Evolutionary conservation across 2,888 invertebrate genomes (phyloP).

Genomic region (Tyria jacobaeae): DNA sequence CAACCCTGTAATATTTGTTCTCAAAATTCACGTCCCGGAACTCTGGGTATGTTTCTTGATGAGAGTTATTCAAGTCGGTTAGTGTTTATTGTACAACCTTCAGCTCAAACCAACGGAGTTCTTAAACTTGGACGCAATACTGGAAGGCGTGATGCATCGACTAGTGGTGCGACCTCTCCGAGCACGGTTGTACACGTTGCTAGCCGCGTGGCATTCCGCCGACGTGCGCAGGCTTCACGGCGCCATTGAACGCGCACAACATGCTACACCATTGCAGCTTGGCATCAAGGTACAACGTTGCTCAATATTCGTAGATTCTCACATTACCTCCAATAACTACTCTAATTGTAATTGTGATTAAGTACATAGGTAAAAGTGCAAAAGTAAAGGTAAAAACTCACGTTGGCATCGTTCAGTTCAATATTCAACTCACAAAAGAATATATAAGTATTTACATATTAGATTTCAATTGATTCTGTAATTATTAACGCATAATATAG

Average conservation of each 20-base stretch:
- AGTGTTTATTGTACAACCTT: conserved; percentile 16
- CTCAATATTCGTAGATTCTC: not conserved
- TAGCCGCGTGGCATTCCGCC: conserved; percentile 95
- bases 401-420: too few species aligned
- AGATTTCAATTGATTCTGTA: too few species aligned
- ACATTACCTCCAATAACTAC: too few species aligned
- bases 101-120: conserved; percentile 96
- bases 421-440: too few species aligned
- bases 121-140: conserved; percentile 97
- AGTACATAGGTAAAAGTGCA: too few species aligned
- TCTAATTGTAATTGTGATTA: too few species aligned
- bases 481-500: too few species aligned
- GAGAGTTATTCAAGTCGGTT: not conserved
- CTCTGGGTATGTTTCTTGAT: too few species aligned
- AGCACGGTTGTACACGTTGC: conserved; percentile 93
- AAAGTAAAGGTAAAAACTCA: too few species aligned
- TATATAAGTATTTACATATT: too few species aligned
- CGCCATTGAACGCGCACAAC: conserved; percentile 89
- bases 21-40: too few species aligned
- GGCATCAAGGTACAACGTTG: conserved; percentile 87
- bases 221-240: conserved; percentile 91
- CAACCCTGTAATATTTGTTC: too few species aligned
- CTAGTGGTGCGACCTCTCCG: conserved; percentile 95
- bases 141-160: conserved; percentile 97
- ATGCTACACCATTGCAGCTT: conserved; percentile 89